Conservation (phyloP, 2,113 vertebrate species). For the Oxygymnocypris stewartii region DNA sequence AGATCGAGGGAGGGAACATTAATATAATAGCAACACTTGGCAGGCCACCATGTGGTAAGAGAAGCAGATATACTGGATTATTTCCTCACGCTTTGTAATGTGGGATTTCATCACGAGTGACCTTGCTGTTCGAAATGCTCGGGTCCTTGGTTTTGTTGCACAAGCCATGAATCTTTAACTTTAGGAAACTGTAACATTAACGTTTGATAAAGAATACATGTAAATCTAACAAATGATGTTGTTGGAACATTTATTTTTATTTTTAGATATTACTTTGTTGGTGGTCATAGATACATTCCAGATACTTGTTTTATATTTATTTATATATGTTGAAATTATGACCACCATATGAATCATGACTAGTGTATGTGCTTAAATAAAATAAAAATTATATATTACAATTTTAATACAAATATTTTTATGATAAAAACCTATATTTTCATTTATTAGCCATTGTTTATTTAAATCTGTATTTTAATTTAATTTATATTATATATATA, state of each 20-base stretch:
- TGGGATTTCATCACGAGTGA: too few species aligned
- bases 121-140: too few species aligned
- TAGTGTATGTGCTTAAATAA: neutral
- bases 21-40: conserved; percentile 84
- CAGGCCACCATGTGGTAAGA: conserved; percentile 87
- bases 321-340: neutral
- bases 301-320: neutral
- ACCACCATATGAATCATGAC: neutral
- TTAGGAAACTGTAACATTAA: neutral
- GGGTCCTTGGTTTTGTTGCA: neutral
- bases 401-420: too few species aligned
- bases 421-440: too few species aligned
- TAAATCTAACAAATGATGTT: neutral
- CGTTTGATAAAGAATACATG: neutral
- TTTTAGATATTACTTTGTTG: neutral
- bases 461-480: too few species aligned
- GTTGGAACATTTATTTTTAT: neutral
- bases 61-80: neutral
- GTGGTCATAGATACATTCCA: neutral
- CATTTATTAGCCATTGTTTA: too few species aligned
- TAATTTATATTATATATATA: too few species aligned
- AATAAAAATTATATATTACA: neutral
- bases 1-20: conserved; percentile 83
- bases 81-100: conserved; percentile 27
- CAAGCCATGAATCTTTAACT: neutral